Evolutionary conservation across 2,888 invertebrate species (phyloP).

Genomic region (Ormyrus pomaceus): DNA sequence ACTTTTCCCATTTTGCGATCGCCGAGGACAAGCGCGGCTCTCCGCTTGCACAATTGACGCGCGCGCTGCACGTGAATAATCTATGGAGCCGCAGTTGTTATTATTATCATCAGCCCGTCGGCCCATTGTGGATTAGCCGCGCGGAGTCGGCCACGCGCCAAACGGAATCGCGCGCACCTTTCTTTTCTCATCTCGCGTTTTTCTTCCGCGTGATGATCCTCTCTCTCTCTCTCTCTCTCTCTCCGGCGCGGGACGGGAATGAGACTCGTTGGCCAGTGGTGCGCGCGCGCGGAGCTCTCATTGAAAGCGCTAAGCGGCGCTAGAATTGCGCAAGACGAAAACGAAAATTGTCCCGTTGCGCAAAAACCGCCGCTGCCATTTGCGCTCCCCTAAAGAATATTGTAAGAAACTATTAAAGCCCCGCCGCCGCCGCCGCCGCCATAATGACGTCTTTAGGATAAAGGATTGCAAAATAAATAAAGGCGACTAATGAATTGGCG

Average conservation of each 20-base stretch:
- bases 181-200: not conserved
- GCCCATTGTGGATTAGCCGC: too few relatives aligned
- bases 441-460: too few relatives aligned
- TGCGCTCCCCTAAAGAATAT: not conserved
- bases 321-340: slow-evolving; percentile 25
- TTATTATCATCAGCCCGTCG: not conserved
- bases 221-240: not conserved
- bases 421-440: too few relatives aligned
- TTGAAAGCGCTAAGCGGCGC: slow-evolving; percentile 10
- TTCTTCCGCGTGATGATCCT: slow-evolving; percentile 10
- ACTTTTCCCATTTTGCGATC: slow-evolving; percentile 23
- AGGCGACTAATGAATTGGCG: slow-evolving; percentile 15
- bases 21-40: not conserved
- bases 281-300: slow-evolving; percentile 1
- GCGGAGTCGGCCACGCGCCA: too few relatives aligned
- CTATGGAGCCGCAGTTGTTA: not conserved
- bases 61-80: not conserved
- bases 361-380: not conserved
- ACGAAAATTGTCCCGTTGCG: slow-evolving; percentile 20
- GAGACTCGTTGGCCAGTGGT: not conserved
- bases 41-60: not conserved
- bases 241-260: not conserved
- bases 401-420: too few relatives aligned
- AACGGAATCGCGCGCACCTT: too few relatives aligned
- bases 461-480: too few relatives aligned